A percentile compares a stretch with the other conserved stretches of the same genome.
Conservation (phyloP, 2,113 vertebrate species). For the Forbesichthys agassizii region DNA sequence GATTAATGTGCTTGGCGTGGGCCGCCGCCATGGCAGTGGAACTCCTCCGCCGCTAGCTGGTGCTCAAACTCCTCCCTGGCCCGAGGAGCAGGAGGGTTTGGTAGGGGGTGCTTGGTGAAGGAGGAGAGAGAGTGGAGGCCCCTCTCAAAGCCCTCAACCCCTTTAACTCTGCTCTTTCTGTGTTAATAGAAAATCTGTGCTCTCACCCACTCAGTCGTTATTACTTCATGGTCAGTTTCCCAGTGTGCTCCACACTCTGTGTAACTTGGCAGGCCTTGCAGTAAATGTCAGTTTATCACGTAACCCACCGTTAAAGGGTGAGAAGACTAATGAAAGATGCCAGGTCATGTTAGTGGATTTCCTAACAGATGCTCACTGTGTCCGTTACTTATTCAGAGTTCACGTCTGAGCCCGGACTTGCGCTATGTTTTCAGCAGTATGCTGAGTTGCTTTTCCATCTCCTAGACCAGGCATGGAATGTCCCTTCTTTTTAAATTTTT, state of each 20-base stretch:
- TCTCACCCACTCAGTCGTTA: slow-evolving; percentile 53
- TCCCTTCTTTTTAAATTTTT: not conserved
- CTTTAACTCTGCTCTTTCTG: slow-evolving; percentile 50
- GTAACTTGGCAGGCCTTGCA: slow-evolving; percentile 64
- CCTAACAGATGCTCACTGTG: slow-evolving; percentile 33
- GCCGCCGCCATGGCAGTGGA: slow-evolving; percentile 43
- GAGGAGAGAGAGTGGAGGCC: slow-evolving; percentile 29
- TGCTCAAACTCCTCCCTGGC: slow-evolving; percentile 74
- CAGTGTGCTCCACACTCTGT: slow-evolving; percentile 49
- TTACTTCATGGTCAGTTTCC: slow-evolving; percentile 66
- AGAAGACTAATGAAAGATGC: slow-evolving; percentile 63
- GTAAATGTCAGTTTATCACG: slow-evolving; percentile 77
- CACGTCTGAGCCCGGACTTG: slow-evolving; percentile 18
- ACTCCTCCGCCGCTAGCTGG: slow-evolving; percentile 78
- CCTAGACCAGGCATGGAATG: not conserved
- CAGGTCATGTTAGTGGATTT: slow-evolving; percentile 53
- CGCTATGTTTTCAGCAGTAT: slow-evolving; percentile 3
- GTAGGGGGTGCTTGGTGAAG: slow-evolving; percentile 20
- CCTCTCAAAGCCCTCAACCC: slow-evolving; percentile 45
- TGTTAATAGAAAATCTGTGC: slow-evolving; percentile 70
- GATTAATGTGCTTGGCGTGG: slow-evolving; percentile 85
- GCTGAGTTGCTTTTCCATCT: slow-evolving; percentile 6
- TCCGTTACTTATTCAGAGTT: slow-evolving; percentile 50
- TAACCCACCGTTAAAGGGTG: slow-evolving; percentile 74
- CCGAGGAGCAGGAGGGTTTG: slow-evolving; percentile 23